Evolutionary conservation across 2,113 vertebrate species (phyloP).

Genomic region (Pavo muticus): DNA sequence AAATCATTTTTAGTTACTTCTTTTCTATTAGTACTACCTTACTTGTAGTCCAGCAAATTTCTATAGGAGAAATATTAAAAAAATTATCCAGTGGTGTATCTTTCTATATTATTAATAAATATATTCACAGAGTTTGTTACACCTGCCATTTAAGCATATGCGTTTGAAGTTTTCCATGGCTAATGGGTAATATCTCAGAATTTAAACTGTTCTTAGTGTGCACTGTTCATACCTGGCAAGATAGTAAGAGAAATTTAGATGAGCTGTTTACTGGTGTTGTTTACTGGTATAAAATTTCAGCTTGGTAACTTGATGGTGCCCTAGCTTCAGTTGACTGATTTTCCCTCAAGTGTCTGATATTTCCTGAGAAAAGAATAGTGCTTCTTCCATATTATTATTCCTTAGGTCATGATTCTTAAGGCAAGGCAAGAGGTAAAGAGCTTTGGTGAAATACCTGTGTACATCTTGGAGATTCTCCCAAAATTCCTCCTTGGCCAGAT

Average conservation of each 20-base stretch:
- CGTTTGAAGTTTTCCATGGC: neutral
- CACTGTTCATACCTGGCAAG: neutral
- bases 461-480: accelerated
- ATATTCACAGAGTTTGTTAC: neutral
- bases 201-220: neutral
- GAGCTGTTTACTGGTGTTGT: neutral
- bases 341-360: neutral
- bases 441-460: neutral
- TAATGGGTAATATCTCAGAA: neutral
- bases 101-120: neutral
- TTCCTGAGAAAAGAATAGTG: neutral
- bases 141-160: neutral
- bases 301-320: neutral
- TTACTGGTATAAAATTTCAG: neutral
- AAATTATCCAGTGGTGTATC: neutral
- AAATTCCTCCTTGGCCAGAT: neutral
- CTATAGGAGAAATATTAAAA: neutral
- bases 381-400: neutral
- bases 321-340: neutral
- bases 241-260: neutral
- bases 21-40: neutral
- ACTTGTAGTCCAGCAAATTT: neutral
- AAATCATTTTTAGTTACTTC: neutral
- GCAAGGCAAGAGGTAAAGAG: neutral
- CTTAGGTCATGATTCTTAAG: neutral